Base-by-base conservation (phyloP, 2,888 invertebrate genomes). In the Toxonevra muliebris region DNA sequence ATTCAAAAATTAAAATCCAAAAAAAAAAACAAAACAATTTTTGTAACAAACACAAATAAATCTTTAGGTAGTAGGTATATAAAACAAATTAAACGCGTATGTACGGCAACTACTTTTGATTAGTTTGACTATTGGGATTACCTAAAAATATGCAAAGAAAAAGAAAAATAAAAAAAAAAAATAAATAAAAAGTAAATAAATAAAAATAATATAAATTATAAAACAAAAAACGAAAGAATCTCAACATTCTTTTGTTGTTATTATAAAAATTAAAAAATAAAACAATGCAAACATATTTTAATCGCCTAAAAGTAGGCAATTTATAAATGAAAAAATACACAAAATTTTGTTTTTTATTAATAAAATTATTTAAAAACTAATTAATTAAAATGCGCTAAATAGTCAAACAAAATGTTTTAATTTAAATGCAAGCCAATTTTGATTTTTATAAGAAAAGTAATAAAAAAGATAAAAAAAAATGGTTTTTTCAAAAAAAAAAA, bases 101-200 rank as follows among this genome's bases (percentile, higher is more conserved):
- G 72, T 73, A 74, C 73, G 77, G 73, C 76, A 75, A 77, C 81
- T 85, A 84, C 76, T 83, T 83, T 76, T 77, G 76, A 80, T 84
- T 84, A 84, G 82, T 82, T 78, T 85, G 82, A 82, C 80, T 85
- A 82, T 82, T 80, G 75, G 82, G 84, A 77, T 83, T 85, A 76
- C 85, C 82, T 83, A 86, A 75, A 80, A 60, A 70, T 63, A 66
- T 30, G 30, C 30, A 30, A 30, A 30, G 30, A 30, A 30, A 30
- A 30, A 54, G 69, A 63, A 64, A 63, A 61, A 19, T 15, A 62
- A 72, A 53, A 55, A 19, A 59, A 69, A 63, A 66, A 63, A 54
- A 61, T 66, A 61, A 66, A 63, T 55, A 52, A 65, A 53, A 52
- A 42, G 65, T 43, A 60, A 15, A 17, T 12, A 68, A 53, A 61